A percentile compares a stretch with the other conserved stretches of the same genome.
These are phyloP conservation scores for Vanessa atalanta DNA, from an alignment of 1,140 invertebrate species.

Conservation along the genomic window DNA sequence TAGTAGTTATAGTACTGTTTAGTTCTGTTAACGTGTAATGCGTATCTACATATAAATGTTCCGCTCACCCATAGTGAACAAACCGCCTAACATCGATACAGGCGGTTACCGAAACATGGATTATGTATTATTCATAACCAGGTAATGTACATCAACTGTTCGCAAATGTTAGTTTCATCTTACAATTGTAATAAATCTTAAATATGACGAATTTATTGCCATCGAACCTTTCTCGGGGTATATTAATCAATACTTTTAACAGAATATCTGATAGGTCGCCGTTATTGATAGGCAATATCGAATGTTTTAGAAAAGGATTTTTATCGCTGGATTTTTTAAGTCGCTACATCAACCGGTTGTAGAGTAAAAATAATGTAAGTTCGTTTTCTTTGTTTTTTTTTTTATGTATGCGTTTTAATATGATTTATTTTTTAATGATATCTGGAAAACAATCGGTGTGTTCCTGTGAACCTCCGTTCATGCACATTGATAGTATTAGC, in stretches of 20 bases:
- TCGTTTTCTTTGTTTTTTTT: no score
- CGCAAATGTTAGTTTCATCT: conserved; percentile 18
- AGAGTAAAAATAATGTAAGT: no score
- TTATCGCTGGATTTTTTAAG: neutral
- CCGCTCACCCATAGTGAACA: neutral
- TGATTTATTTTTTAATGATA: no score
- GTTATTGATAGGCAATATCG: neutral
- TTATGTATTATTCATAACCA: conserved; percentile 8
- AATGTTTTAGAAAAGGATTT: neutral
- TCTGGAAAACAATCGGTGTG: no score
- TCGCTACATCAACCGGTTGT: no score
- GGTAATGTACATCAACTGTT: conserved; percentile 7
- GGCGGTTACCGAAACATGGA: conserved; percentile 11
- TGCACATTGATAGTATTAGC: no score
- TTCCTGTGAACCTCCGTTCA: no score
- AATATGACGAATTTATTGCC: conserved; percentile 20
- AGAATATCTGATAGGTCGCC: neutral
- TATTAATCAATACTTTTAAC: neutral
- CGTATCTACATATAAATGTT: neutral
- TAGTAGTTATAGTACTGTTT: no score
- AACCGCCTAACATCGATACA: conserved; percentile 3
- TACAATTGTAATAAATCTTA: conserved; percentile 21
- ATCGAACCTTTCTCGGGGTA: conserved; percentile 6
- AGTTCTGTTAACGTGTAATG: no score
- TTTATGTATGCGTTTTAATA: no score